These are phyloP conservation scores for Muscicapa adusta DNA, from an alignment of 2,113 vertebrate genomes.

Conservation along the genomic window DNA sequence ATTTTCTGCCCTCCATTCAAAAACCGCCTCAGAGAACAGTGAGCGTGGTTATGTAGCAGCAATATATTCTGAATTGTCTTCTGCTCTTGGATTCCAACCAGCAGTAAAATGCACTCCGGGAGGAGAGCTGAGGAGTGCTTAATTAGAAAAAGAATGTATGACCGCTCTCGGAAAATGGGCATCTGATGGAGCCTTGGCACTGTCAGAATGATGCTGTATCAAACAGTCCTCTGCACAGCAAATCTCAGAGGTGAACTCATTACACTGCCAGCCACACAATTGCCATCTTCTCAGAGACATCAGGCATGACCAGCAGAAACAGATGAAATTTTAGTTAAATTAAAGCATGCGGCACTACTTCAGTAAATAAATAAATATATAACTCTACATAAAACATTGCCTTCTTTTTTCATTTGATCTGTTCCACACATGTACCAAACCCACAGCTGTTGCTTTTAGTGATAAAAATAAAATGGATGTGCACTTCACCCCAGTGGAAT, in stretches of 20 bases:
- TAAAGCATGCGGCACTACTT: neutral
- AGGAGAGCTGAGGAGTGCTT: constrained; percentile 56
- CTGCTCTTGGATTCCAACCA: constrained; percentile 45
- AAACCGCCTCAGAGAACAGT: neutral
- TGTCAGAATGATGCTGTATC: constrained; percentile 26
- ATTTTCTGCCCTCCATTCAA: constrained; percentile 31
- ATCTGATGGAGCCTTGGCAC: constrained; percentile 48
- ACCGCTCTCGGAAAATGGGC: constrained; percentile 34
- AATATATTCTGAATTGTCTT: constrained; percentile 48
- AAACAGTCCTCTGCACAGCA: constrained; percentile 20
- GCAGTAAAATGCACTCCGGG: constrained; percentile 22
- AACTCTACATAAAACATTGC: neutral
- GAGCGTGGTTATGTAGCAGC: neutral
- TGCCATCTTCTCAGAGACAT: constrained; percentile 44
- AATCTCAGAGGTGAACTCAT: constrained; percentile 40
- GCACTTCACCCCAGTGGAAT: neutral
- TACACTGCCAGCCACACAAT: constrained; percentile 18
- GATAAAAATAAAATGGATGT: constrained; percentile 32
- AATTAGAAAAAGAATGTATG: constrained; percentile 58
- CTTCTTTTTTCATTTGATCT: neutral
- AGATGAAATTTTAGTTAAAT: constrained; percentile 22
- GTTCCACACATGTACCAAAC: neutral
- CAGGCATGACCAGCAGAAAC: constrained; percentile 47
- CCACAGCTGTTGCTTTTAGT: constrained; percentile 10
- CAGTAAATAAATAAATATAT: neutral